These are phyloP conservation scores for Trichonephila inaurata DNA, from an alignment of 1,140 invertebrate species.

Conservation along the genomic window DNA sequence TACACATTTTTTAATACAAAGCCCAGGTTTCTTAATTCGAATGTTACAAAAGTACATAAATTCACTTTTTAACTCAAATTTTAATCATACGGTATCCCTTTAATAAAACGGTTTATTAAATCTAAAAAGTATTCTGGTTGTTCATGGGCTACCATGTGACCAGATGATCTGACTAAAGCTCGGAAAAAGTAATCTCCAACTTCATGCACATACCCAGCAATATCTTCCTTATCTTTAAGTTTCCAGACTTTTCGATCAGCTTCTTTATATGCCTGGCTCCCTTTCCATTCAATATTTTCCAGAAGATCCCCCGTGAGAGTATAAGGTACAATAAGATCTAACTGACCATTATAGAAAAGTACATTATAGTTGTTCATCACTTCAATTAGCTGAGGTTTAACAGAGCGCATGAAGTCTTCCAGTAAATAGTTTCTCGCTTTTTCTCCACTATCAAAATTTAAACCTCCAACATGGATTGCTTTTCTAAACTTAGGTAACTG, in stretches of 20 bases:
- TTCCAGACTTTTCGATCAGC: conserved; percentile 86
- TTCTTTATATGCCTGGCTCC: conserved; percentile 85
- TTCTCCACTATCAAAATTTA: conserved; percentile 84
- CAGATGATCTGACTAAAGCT: conserved; percentile 89
- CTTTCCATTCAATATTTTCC: conserved; percentile 85
- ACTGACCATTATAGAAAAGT: conserved; percentile 87
- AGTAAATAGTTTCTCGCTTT: conserved; percentile 86
- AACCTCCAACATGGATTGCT: conserved; percentile 91
- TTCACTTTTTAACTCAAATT: too few relatives aligned
- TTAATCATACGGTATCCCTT: conserved; percentile 80
- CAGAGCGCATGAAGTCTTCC: conserved; percentile 90
- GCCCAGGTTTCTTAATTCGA: too few relatives aligned
- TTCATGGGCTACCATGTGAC: conserved; percentile 92
- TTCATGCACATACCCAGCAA: conserved; percentile 89
- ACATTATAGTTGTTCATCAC: conserved; percentile 82
- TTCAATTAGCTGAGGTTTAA: conserved; percentile 87
- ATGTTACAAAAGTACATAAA: too few relatives aligned
- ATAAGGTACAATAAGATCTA: conserved; percentile 93
- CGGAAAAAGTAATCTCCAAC: conserved; percentile 87
- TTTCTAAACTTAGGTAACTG: conserved; percentile 83
- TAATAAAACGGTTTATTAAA: conserved; percentile 88
- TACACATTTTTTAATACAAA: too few relatives aligned
- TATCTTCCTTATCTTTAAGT: conserved; percentile 82
- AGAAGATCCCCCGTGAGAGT: conserved; percentile 88
- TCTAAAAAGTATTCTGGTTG: conserved; percentile 89